These are phyloP conservation scores for Phalacrocorax brasilianus DNA, from an alignment of 2,113 vertebrate species.

Conservation along the genomic window DNA sequence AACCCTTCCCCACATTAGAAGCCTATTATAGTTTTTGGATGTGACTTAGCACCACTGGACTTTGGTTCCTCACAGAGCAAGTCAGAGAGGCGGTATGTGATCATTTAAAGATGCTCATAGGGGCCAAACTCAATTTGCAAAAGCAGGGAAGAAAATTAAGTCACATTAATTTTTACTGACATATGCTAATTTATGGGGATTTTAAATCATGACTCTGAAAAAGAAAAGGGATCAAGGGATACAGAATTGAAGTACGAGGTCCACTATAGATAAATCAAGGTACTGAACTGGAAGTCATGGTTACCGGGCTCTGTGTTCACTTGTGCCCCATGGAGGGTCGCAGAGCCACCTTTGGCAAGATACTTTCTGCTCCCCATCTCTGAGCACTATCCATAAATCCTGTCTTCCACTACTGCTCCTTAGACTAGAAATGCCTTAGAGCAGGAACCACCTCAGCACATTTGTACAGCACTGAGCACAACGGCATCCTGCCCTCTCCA, in stretches of 20 bases:
- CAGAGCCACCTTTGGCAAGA: neutral
- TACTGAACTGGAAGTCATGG: neutral
- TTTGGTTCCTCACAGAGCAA: neutral
- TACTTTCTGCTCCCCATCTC: neutral
- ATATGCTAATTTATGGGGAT: slow-evolving; percentile 4
- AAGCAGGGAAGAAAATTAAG: slow-evolving; percentile 26
- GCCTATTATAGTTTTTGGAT: neutral
- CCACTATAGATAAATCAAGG: neutral
- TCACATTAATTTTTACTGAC: slow-evolving; percentile 37
- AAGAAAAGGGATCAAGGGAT: neutral
- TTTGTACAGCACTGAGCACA: neutral
- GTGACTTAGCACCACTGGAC: neutral
- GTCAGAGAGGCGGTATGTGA: neutral
- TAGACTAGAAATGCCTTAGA: neutral
- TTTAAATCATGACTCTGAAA: neutral
- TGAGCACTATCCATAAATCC: neutral
- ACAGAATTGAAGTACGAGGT: neutral
- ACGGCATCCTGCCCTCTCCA: fast-evolving
- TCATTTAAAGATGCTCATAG: neutral
- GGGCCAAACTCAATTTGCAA: slow-evolving; percentile 21
- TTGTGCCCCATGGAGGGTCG: neutral
- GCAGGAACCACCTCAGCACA: neutral
- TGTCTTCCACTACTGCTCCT: neutral
- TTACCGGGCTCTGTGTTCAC: neutral
- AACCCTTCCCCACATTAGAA: neutral